Evolutionary conservation across 2,888 invertebrate genomes (phyloP).

Genomic region (Ormyrus pomaceus): DNA sequence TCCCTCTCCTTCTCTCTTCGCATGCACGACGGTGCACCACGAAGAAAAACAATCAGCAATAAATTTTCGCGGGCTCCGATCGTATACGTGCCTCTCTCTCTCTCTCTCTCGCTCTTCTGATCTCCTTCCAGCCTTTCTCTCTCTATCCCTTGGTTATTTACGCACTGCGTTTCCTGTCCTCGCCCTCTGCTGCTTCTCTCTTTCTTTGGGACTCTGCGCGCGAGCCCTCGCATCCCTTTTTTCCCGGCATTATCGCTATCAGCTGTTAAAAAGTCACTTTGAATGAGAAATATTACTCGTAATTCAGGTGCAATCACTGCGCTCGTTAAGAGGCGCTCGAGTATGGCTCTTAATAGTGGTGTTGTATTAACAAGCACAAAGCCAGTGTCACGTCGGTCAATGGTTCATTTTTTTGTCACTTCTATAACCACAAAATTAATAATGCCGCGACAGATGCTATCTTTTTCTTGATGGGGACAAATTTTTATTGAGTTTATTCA

Average conservation of each 20-base stretch:
- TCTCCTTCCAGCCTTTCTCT: background rate
- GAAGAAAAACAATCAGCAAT: constrained; percentile 65
- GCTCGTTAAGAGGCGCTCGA: constrained; percentile 45
- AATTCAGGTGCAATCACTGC: constrained; percentile 52
- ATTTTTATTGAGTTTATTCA: too few relatives aligned
- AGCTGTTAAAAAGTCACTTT: constrained; percentile 51
- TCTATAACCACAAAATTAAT: too few relatives aligned
- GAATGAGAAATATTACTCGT: constrained; percentile 55
- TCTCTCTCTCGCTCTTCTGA: constrained; percentile 11
- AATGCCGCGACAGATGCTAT: too few relatives aligned
- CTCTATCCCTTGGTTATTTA: constrained; percentile 42
- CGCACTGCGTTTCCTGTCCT: constrained; percentile 50
- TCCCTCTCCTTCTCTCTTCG: constrained; percentile 28
- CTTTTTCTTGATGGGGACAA: too few relatives aligned
- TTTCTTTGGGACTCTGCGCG: background rate
- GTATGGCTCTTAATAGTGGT: constrained; percentile 36
- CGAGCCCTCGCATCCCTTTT: background rate
- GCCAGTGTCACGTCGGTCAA: too few relatives aligned
- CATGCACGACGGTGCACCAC: constrained; percentile 52
- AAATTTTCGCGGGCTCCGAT: constrained; percentile 59
- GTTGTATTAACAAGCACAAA: background rate
- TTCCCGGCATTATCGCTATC: constrained; percentile 46
- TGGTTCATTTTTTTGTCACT: too few relatives aligned
- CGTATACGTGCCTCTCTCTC: constrained; percentile 19
- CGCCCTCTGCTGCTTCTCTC: background rate